A percentile compares a stretch with the other conserved stretches of the same genome.
These are phyloP conservation scores for Lasioglossum figueresi DNA, from an alignment of 2,888 invertebrate species.

Conservation along the genomic window DNA sequence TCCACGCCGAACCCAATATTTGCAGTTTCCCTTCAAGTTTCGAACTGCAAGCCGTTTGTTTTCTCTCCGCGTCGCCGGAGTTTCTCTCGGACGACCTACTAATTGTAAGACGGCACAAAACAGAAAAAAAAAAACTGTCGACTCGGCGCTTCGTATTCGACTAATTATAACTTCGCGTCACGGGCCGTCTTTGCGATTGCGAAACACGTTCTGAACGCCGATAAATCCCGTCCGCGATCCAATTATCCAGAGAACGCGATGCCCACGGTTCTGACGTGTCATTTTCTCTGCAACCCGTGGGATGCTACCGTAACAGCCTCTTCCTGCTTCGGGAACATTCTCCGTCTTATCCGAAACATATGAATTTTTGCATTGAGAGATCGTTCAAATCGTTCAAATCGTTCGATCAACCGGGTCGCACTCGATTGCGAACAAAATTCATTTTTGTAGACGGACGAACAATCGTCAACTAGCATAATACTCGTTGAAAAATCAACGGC, in stretches of 20 bases:
- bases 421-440: no score
- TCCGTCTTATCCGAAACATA: no score
- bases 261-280: background rate
- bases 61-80: background rate
- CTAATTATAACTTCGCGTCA: conserved; percentile 39
- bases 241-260: conserved; percentile 9
- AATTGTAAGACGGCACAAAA: background rate
- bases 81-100: conserved; percentile 12
- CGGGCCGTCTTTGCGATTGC: conserved; percentile 6
- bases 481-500: no score
- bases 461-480: no score
- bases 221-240: conserved; percentile 22
- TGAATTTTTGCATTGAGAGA: no score
- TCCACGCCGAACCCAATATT: background rate
- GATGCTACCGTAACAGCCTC: background rate
- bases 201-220: conserved; percentile 16
- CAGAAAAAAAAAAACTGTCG: background rate
- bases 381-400: background rate
- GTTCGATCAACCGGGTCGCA: background rate
- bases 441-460: background rate
- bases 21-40: background rate
- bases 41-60: background rate
- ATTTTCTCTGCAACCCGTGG: background rate
- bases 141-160: background rate
- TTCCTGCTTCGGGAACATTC: background rate